These are phyloP conservation scores for Erpobdella octoculata DNA, from an alignment of 2,888 invertebrate species.

Conservation along the genomic window DNA sequence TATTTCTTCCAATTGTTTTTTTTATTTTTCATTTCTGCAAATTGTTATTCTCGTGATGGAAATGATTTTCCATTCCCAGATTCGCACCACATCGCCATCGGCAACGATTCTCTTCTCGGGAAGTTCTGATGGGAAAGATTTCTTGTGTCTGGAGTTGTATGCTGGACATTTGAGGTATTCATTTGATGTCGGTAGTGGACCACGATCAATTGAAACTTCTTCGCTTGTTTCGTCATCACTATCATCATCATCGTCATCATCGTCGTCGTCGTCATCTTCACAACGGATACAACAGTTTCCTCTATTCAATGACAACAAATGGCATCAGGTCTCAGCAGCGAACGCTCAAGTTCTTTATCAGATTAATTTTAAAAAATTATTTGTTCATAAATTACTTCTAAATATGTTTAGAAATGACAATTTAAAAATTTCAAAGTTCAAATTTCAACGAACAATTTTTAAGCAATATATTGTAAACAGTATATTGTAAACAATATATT, in stretches of 20 bases:
- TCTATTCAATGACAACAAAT: constrained; percentile 79
- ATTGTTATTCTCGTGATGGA: no score
- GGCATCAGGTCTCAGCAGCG: constrained; percentile 87
- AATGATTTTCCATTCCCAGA: constrained; percentile 45
- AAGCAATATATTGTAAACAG: no score
- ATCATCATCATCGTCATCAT: constrained; percentile 10
- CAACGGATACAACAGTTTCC: constrained; percentile 21
- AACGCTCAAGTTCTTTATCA: no score
- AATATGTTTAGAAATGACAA: no score
- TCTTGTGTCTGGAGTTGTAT: constrained; percentile 79
- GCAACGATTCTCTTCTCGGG: constrained; percentile 31
- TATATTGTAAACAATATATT: no score
- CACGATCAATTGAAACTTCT: constrained; percentile 58
- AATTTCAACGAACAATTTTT: no score
- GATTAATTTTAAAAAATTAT: neutral
- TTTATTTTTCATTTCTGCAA: neutral
- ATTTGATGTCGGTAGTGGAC: constrained; percentile 83
- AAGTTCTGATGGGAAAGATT: constrained; percentile 63
- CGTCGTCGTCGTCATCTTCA: constrained; percentile 24
- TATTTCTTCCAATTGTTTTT: no score
- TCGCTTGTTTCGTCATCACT: constrained; percentile 37
- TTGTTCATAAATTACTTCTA: neutral
- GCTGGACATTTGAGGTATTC: constrained; percentile 83
- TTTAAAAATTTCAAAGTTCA: no score
- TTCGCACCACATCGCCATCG: constrained; percentile 28